A percentile compares a stretch with the other conserved stretches of the same genome.
These are phyloP conservation scores for Chiloscyllium punctatum DNA, from an alignment of 2,797 vertebrate genomes.

Conservation along the genomic window DNA sequence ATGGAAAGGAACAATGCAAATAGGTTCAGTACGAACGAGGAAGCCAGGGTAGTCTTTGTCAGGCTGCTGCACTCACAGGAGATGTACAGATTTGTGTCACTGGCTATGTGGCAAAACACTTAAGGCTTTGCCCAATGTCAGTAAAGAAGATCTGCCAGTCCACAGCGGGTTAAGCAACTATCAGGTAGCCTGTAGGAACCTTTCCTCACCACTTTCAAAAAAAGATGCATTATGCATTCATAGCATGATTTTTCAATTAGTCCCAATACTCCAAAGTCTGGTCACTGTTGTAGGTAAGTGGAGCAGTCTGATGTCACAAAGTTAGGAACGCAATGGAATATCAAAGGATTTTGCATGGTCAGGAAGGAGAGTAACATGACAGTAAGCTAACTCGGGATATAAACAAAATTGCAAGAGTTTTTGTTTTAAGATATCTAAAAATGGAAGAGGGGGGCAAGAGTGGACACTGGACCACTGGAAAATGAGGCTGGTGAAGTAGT, in stretches of 20 bases:
- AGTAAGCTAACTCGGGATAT: too few relatives aligned
- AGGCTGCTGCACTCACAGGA: not conserved
- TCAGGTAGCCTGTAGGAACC: not conserved
- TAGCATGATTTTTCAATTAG: not conserved
- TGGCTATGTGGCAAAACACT: not conserved
- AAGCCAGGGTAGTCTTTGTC: not conserved
- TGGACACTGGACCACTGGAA: too few relatives aligned
- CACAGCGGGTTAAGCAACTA: not conserved
- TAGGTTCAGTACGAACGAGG: not conserved
- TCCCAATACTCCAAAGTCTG: not conserved
- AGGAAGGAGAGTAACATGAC: too few relatives aligned
- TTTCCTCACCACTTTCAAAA: not conserved
- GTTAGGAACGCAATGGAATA: too few relatives aligned
- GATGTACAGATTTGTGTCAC: not conserved
- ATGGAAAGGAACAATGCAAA: not conserved
- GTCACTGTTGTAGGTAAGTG: not conserved
- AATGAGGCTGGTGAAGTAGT: too few relatives aligned
- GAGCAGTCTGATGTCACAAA: not conserved
- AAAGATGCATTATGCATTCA: not conserved
- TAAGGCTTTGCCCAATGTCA: not conserved
- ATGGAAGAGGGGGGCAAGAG: too few relatives aligned
- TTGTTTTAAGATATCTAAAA: too few relatives aligned
- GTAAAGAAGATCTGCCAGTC: not conserved
- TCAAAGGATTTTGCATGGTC: too few relatives aligned
- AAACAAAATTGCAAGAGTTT: too few relatives aligned